phyloP scores from a whole-genome alignment of 2,888 invertebrate genomes.

The Perdita meconis region DNA sequence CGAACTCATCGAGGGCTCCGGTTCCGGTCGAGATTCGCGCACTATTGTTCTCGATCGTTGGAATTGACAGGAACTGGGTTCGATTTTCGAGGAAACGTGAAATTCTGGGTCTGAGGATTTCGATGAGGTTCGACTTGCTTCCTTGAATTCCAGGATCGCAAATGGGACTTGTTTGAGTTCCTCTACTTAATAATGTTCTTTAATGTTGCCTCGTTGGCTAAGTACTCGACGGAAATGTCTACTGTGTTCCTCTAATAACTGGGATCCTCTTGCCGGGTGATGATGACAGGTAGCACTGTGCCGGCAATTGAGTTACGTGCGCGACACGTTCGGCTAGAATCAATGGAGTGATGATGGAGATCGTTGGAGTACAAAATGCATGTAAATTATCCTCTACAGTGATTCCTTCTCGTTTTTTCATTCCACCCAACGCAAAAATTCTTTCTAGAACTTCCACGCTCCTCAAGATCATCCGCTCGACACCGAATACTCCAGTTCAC shows the following conservation, averaged over 20 bases:
- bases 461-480: background rate
- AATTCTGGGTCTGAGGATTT: too few species aligned
- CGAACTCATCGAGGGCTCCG: slow-evolving; percentile 20
- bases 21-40: background rate
- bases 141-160: too few species aligned
- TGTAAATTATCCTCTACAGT: too few species aligned
- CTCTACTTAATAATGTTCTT: too few species aligned
- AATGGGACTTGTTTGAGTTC: too few species aligned
- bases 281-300: background rate
- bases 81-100: background rate
- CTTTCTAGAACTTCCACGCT: slow-evolving; percentile 23
- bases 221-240: background rate
- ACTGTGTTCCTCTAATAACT: background rate
- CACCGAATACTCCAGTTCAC: background rate
- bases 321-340: background rate
- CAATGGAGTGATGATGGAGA: background rate
- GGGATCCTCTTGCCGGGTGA: background rate
- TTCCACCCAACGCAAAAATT: too few species aligned
- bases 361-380: background rate
- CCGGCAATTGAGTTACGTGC: background rate
- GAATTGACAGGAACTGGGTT: background rate
- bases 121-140: too few species aligned
- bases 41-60: background rate
- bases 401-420: too few species aligned
- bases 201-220: background rate